These are phyloP conservation scores for Drosophila nigricruria DNA, from an alignment of 2,888 invertebrate genomes.

Conservation along the genomic window DNA sequence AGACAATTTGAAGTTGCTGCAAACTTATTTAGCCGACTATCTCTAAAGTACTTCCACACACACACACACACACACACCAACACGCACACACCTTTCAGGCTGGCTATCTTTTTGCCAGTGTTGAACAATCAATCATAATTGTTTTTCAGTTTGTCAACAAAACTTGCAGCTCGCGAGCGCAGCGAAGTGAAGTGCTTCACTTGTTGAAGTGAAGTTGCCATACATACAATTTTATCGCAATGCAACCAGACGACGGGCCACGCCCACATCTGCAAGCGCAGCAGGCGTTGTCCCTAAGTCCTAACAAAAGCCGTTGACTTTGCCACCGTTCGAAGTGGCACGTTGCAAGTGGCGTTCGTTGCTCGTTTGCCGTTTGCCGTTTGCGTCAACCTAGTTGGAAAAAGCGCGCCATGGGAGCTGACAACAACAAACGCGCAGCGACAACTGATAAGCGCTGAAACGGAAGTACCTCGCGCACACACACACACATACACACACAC, in stretches of 20 bases:
- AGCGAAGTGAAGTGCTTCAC: slow-evolving; percentile 34
- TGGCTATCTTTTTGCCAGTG: slow-evolving; percentile 48
- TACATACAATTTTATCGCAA: slow-evolving; percentile 61
- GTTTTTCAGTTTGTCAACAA: slow-evolving; percentile 78
- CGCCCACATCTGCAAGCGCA: slow-evolving; percentile 23
- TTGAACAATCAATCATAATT: slow-evolving; percentile 78
- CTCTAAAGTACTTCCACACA: slow-evolving; percentile 8
- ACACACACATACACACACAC: slow-evolving; percentile 15
- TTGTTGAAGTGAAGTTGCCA: slow-evolving; percentile 56
- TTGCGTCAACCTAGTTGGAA: slow-evolving; percentile 69
- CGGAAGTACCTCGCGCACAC: slow-evolving; percentile 57
- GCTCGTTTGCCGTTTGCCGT: slow-evolving; percentile 48
- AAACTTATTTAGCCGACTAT: slow-evolving; percentile 22
- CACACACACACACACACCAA: slow-evolving; percentile 23
- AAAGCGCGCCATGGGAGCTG: slow-evolving; percentile 65
- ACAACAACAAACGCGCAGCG: slow-evolving; percentile 60
- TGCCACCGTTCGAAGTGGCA: slow-evolving; percentile 49
- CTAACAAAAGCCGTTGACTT: slow-evolving; percentile 68
- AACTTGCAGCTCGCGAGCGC: slow-evolving; percentile 38
- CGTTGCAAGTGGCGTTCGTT: slow-evolving; percentile 29
- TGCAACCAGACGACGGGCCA: slow-evolving; percentile 55
- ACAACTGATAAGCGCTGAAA: slow-evolving; percentile 72
- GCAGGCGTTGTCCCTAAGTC: slow-evolving; percentile 33
- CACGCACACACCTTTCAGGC: slow-evolving; percentile 17
- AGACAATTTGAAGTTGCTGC: slow-evolving; percentile 26